Percentiles rank a stretch among this genome's conserved stretches.
Evolutionary conservation across 1,140 invertebrate genomes (phyloP).

Genomic region (Papilio aristodemus): DNA sequence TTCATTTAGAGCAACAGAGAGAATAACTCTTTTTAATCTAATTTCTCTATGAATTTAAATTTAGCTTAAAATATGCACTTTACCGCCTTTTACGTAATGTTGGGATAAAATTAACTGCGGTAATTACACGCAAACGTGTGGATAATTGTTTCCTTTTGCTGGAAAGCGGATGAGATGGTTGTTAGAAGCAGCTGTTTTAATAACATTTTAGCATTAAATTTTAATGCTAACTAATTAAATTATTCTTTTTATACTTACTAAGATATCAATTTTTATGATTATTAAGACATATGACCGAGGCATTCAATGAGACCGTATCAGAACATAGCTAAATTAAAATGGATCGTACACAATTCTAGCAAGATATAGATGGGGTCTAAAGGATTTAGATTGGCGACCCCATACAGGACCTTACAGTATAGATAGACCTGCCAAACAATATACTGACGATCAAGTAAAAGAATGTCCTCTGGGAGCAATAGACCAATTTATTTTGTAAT

Average conservation of each 20-base stretch:
- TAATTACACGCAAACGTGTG: constrained; percentile 23
- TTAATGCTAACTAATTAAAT: background rate
- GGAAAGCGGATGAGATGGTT: constrained; percentile 16
- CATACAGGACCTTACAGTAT: too few species aligned
- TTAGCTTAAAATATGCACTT: constrained; percentile 1
- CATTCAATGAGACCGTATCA: too few species aligned
- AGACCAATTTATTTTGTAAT: too few species aligned
- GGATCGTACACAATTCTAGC: too few species aligned
- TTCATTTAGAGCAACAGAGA: background rate
- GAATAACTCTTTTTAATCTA: background rate
- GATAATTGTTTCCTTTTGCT: constrained; percentile 15
- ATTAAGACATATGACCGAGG: too few species aligned
- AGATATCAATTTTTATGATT: background rate
- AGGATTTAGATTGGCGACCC: too few species aligned
- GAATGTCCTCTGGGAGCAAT: too few species aligned
- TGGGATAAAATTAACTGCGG: constrained; percentile 9
- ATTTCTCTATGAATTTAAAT: constrained; percentile 13
- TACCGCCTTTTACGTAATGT: constrained; percentile 5
- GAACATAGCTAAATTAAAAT: too few species aligned
- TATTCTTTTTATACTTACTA: background rate
- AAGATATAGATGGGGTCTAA: too few species aligned
- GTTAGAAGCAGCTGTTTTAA: constrained; percentile 15
- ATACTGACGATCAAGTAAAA: too few species aligned
- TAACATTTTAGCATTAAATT: constrained; percentile 15
- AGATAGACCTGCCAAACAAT: too few species aligned